These are phyloP conservation scores for Lutraria lutraria DNA, from an alignment of 2,888 invertebrate species.

Conservation along the genomic window DNA sequence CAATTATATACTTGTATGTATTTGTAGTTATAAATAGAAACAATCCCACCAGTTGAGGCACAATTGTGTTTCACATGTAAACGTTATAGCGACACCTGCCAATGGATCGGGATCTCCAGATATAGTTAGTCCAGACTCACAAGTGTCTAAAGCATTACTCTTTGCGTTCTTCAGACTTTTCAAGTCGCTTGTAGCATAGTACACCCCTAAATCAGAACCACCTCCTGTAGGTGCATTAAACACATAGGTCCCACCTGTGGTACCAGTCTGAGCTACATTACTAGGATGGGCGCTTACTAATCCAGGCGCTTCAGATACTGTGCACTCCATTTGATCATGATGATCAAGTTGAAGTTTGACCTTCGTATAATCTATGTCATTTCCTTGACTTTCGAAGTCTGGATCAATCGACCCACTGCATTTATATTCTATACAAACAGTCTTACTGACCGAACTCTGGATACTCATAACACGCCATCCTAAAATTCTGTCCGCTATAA, in stretches of 20 bases:
- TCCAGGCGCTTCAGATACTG: neutral
- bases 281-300: neutral
- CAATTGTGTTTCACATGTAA: too few species aligned
- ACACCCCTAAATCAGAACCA: neutral
- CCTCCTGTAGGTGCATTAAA: neutral
- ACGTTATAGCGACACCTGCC: neutral
- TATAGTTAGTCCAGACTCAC: neutral
- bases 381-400: neutral
- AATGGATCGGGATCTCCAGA: neutral
- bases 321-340: neutral
- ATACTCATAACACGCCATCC: neutral
- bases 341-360: neutral
- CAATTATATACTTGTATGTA: too few species aligned
- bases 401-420: slow-evolving; percentile 15
- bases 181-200: neutral
- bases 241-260: neutral
- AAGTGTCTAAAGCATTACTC: neutral
- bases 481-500: neutral
- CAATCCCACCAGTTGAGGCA: too few species aligned
- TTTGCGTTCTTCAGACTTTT: neutral
- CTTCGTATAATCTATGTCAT: neutral
- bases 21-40: too few species aligned
- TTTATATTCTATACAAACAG: slow-evolving; percentile 9
- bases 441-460: neutral
- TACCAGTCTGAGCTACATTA: neutral